Percentiles rank a stretch among this genome's conserved stretches.
Conservation (phyloP, 1,140 invertebrate genomes). For the Pseudomyrmex dendroicus region DNA sequence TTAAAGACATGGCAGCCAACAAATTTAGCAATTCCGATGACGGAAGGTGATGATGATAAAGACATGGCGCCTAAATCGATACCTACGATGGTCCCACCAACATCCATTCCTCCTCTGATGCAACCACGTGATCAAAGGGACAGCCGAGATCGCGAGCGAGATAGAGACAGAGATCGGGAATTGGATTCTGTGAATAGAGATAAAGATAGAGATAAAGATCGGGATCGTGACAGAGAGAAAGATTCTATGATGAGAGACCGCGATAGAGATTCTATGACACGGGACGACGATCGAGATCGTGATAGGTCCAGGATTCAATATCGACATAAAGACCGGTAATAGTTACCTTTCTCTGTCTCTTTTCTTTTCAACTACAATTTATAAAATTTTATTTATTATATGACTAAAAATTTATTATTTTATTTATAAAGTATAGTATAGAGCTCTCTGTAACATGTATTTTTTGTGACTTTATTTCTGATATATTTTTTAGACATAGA, state of each 20-base stretch:
- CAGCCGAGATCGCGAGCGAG: conserved; percentile 81
- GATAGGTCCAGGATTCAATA: conserved; percentile 83
- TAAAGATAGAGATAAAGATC: conserved; percentile 79
- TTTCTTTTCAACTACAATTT: not conserved
- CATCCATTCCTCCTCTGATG: conserved; percentile 80
- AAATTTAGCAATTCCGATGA: conserved; percentile 82
- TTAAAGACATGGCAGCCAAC: conserved; percentile 82
- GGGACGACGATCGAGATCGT: conserved; percentile 82
- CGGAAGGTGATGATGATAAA: conserved; percentile 82
- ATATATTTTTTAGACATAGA: conserved; percentile 82
- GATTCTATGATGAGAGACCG: conserved; percentile 82
- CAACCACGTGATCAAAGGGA: conserved; percentile 82
- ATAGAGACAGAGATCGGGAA: conserved; percentile 81
- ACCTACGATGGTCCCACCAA: conserved; percentile 82
- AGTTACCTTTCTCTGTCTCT: not conserved
- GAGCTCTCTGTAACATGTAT: too few relatives aligned
- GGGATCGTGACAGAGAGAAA: conserved; percentile 83
- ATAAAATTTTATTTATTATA: not conserved
- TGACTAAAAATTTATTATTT: too few relatives aligned
- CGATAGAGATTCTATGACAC: conserved; percentile 81
- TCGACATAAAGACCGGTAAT: conserved; percentile 83
- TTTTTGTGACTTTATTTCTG: too few relatives aligned
- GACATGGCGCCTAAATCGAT: conserved; percentile 83
- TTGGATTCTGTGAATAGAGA: conserved; percentile 76
- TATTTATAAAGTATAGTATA: too few relatives aligned